Percentiles rank a stretch among this genome's conserved stretches.
Evolutionary conservation across 2,888 invertebrate genomes (phyloP).

Genomic region (Perizoma affinitatum): DNA sequence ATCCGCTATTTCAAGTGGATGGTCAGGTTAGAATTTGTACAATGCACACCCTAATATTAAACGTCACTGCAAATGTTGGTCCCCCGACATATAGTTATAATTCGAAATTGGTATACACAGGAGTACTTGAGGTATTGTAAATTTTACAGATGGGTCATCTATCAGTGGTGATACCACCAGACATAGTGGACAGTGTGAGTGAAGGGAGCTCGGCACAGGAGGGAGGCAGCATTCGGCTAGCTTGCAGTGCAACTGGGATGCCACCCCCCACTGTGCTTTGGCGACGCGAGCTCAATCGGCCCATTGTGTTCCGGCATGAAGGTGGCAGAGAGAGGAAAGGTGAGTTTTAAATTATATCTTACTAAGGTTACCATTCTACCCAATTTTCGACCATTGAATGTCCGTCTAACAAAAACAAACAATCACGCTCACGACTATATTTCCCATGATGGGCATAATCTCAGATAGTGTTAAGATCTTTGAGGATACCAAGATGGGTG

Average conservation of each 20-base stretch:
- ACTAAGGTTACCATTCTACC: neutral
- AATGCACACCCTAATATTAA: too few relatives aligned
- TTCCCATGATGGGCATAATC: too few relatives aligned
- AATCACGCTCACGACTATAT: too few relatives aligned
- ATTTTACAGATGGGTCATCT: constrained; percentile 90
- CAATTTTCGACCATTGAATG: neutral
- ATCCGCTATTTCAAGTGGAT: too few relatives aligned
- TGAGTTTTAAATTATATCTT: constrained; percentile 57
- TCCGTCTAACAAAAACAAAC: too few relatives aligned
- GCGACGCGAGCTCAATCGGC: constrained; percentile 91
- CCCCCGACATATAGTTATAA: too few relatives aligned
- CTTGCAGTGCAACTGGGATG: constrained; percentile 92
- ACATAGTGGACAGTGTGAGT: constrained; percentile 91
- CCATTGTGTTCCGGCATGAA: constrained; percentile 90
- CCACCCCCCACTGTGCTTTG: constrained; percentile 92
- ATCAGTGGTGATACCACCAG: constrained; percentile 94
- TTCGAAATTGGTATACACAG: too few relatives aligned
- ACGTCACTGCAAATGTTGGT: too few relatives aligned
- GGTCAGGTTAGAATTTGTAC: too few relatives aligned
- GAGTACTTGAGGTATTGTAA: too few relatives aligned
- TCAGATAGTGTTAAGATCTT: too few relatives aligned
- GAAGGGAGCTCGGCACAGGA: constrained; percentile 91
- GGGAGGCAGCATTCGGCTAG: constrained; percentile 90
- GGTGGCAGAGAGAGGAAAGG: constrained; percentile 89
- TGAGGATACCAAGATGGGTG: too few relatives aligned